These are phyloP conservation scores for Scaptomyza polygonia DNA, from an alignment of 2,888 invertebrate genomes.

Conservation along the genomic window DNA sequence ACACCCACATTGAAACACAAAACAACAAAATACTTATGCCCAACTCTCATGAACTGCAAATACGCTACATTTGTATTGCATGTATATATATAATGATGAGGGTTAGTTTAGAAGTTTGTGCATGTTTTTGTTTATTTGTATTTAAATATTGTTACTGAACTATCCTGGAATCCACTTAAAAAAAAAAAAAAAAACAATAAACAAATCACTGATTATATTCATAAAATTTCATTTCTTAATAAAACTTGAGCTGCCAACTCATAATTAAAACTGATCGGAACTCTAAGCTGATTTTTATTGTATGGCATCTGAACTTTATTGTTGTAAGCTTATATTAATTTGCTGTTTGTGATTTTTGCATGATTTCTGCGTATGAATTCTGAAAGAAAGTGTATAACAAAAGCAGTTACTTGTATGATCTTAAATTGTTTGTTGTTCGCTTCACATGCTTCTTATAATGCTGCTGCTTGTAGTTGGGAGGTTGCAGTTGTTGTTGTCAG, in stretches of 20 bases:
- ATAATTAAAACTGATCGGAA: no score
- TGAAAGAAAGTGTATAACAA: constrained; percentile 36
- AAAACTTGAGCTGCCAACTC: no score
- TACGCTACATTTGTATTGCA: constrained; percentile 22
- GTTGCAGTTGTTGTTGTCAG: constrained; percentile 47
- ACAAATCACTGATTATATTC: no score
- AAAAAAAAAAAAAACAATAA: no score
- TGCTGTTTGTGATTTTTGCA: neutral
- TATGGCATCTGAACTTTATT: no score
- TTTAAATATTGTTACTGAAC: no score
- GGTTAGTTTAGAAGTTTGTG: neutral
- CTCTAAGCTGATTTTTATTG: no score
- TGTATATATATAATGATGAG: no score
- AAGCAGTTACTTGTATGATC: constrained; percentile 41
- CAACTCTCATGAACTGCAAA: constrained; percentile 7
- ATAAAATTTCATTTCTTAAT: no score
- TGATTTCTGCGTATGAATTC: neutral
- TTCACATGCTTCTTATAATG: constrained; percentile 63
- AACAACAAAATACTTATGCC: constrained; percentile 9
- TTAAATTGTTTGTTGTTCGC: constrained; percentile 62
- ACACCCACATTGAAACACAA: constrained; percentile 64
- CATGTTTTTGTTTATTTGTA: neutral
- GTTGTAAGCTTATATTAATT: no score
- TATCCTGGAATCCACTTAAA: no score
- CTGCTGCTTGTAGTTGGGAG: constrained; percentile 32